Percentiles rank a stretch among this genome's conserved stretches.
Evolutionary conservation across 2,797 vertebrate genomes (phyloP).

Genomic region (Allochrocebus solatus): DNA sequence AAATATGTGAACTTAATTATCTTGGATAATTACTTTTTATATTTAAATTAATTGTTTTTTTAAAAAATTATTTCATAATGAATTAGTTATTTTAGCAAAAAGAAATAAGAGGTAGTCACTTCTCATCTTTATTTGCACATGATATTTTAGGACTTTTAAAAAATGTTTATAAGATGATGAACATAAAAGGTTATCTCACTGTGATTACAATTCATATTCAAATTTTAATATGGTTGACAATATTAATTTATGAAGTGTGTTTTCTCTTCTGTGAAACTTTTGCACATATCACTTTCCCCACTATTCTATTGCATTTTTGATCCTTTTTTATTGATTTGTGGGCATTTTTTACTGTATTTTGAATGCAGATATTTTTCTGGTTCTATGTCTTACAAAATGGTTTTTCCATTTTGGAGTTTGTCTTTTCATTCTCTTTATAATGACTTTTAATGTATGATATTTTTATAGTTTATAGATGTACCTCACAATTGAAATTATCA

Average conservation of each 20-base stretch:
- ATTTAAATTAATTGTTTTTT: neutral
- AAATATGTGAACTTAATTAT: neutral
- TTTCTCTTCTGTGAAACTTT: neutral
- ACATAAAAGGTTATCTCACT: neutral
- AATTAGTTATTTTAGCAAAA: neutral
- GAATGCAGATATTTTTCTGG: neutral
- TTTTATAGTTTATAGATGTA: neutral
- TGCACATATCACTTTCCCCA: neutral
- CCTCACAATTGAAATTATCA: neutral
- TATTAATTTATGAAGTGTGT: neutral
- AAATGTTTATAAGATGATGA: neutral
- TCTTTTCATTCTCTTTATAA: neutral
- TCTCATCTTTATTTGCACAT: neutral
- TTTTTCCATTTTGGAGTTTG: neutral
- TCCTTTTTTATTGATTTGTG: neutral
- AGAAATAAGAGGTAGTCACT: neutral
- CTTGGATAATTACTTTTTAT: neutral
- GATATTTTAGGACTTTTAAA: neutral
- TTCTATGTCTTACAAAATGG: neutral
- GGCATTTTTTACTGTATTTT: neutral
- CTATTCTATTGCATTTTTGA: neutral
- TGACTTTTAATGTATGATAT: neutral
- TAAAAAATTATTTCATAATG: neutral
- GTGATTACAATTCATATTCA: neutral
- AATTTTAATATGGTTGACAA: neutral